Evolutionary conservation across 2,797 vertebrate species (phyloP).

Genomic region (Scolopax bukidnonensis): DNA sequence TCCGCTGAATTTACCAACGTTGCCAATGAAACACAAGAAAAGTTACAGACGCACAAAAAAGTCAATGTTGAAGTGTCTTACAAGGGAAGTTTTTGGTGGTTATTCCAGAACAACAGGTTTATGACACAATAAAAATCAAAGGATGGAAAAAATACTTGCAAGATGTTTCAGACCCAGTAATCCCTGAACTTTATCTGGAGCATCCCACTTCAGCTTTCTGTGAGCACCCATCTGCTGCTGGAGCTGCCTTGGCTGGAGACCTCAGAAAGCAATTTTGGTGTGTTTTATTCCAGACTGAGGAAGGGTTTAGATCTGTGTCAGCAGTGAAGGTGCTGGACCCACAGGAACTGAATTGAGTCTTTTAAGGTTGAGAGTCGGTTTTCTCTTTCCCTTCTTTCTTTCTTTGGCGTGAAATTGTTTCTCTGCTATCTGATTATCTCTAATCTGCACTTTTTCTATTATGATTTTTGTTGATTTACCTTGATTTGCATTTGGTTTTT

Average conservation of each 20-base stretch:
- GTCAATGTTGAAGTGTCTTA: background rate
- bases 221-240: background rate
- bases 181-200: background rate
- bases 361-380: background rate
- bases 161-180: background rate
- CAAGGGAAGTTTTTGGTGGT: background rate
- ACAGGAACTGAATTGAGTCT: background rate
- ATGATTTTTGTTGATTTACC: conserved; percentile 57
- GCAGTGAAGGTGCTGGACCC: background rate
- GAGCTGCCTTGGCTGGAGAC: background rate
- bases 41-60: background rate
- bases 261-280: background rate
- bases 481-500: conserved; percentile 58
- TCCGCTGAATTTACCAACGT: background rate
- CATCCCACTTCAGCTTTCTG: background rate
- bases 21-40: background rate
- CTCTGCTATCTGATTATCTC: conserved; percentile 42
- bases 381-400: background rate
- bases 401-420: conserved; percentile 28
- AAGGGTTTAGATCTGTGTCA: background rate
- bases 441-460: conserved; percentile 30
- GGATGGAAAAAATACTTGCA: background rate
- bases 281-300: background rate
- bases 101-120: background rate
- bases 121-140: background rate